Percentiles rank a stretch among this genome's conserved stretches.
phyloP scores from a whole-genome alignment of 2,797 vertebrate species.

The Eidolon dupreanum region DNA sequence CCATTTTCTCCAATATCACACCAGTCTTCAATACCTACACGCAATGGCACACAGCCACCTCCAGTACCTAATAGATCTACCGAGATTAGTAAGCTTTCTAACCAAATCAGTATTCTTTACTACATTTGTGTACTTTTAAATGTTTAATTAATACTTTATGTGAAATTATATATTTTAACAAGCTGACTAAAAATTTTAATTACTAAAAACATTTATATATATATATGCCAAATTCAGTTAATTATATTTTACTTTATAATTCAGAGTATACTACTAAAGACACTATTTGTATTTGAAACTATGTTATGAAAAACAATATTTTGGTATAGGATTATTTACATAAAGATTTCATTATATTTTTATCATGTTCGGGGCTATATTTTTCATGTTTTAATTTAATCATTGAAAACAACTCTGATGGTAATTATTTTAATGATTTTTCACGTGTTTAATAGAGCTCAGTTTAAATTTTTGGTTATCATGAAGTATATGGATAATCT shows the following conservation, averaged over 20 bases:
- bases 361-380: not conserved
- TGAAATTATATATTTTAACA: not conserved
- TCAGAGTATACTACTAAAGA: not conserved
- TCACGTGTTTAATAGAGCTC: not conserved
- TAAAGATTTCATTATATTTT: not conserved
- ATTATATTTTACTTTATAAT: not conserved
- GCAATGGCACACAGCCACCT: slow-evolving; percentile 93
- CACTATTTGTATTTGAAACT: not conserved
- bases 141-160: not conserved
- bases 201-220: not conserved
- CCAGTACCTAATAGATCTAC: slow-evolving; percentile 91
- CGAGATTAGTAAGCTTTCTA: slow-evolving; percentile 91
- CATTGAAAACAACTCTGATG: not conserved
- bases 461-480: not conserved
- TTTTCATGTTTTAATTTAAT: not conserved
- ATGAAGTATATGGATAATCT: not conserved
- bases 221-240: not conserved
- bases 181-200: not conserved
- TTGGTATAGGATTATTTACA: not conserved
- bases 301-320: not conserved
- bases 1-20: slow-evolving; percentile 95
- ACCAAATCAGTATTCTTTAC: not conserved
- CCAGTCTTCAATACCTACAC: slow-evolving; percentile 90
- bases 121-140: not conserved
- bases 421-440: not conserved